Conservation (phyloP, 2,888 invertebrate genomes). For the Chloroclysta siterata region DNA sequence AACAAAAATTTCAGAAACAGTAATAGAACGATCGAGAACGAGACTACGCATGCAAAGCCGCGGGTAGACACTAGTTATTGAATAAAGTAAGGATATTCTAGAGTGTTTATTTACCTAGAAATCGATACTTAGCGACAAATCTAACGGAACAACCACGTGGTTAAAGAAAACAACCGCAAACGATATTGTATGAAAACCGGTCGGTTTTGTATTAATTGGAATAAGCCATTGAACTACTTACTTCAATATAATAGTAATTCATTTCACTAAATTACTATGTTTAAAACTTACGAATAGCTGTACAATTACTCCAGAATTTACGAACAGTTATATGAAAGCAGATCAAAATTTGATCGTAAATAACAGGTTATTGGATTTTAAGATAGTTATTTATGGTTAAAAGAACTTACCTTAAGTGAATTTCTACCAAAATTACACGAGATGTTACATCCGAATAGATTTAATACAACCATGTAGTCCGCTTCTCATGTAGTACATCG, state of each 20-base stretch:
- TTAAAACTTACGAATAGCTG: constrained; percentile 17
- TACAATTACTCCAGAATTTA: constrained; percentile 18
- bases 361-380: no score
- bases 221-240: constrained; percentile 29
- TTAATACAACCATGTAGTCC: no score
- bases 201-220: constrained; percentile 29
- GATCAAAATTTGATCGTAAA: background rate
- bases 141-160: constrained; percentile 31
- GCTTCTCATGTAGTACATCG: no score
- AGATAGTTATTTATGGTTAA: no score
- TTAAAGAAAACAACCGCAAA: constrained; percentile 29
- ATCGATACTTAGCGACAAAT: constrained; percentile 26
- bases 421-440: no score
- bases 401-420: no score
- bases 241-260: constrained; percentile 19
- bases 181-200: constrained; percentile 30
- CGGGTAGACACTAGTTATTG: background rate
- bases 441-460: no score
- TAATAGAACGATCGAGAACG: no score
- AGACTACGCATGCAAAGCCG: no score
- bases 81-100: background rate
- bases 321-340: constrained; percentile 24
- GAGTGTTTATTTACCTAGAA: constrained; percentile 10
- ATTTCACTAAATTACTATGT: constrained; percentile 26
- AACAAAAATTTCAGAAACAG: background rate